Evolutionary conservation across 2,113 vertebrate genomes (phyloP), one percentile per base, ranked within the genome.

Genomic region (Muscicapa adusta): DNA sequence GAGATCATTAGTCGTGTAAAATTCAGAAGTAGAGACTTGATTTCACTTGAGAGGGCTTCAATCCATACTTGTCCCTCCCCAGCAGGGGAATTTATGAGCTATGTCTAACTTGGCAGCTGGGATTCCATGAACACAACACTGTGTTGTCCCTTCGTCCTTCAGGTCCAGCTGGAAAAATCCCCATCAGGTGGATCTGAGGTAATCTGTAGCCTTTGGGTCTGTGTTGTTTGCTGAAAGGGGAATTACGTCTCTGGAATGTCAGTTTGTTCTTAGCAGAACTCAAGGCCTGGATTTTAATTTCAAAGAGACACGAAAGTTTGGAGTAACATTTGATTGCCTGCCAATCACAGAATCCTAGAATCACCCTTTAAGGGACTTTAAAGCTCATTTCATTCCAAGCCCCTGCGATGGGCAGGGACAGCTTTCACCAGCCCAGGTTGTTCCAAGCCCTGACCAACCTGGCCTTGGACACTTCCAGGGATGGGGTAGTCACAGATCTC

Each of bases 61-160:
- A 1, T 48, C 33, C 3, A 0, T 62, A 6, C 6, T 28, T 66
- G 47, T n/a, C 6, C 9, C 8, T 56, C 3, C 4, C 33, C 11
- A 28, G 47, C 58, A 26, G 3, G 24, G 17, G 8, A 43, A 53
- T 70, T 68, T 20, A 8, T 12, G 33, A 29, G 33, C 33, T 36
- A 0, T 0, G 1, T 19, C 38, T 61, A 1, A 8, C 42, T 38
- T 16, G 13, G 31, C 2, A 2, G 29, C 1, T 33, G 61, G 10
- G 20, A 6, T 53, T 66, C 18, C 0, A 2, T 48, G 53, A 48
- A 14, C 29, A 4, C 20, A 8, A 0, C 6, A 28, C 16, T 2
- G 0, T 9, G 12, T 56, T 68, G 34, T 63, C 51, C 65, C 17
- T 38, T 17, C 6, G 22, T 42, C 62, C 31, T 42, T 68, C 19